phyloP scores from a whole-genome alignment of 2,888 invertebrate species.

The Parapristionchus giblindavisi region DNA sequence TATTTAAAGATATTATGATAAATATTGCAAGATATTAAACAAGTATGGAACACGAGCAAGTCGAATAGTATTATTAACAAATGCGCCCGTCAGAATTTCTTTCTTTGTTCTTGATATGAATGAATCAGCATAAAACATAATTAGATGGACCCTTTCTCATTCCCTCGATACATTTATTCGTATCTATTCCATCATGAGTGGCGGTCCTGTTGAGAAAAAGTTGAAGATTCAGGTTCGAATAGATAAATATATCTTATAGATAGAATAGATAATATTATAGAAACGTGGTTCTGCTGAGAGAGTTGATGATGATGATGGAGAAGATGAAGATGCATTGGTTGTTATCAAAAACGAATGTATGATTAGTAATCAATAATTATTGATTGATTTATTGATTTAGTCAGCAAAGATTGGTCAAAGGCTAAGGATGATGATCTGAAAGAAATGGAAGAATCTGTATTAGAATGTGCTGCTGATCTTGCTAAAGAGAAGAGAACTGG shows the following conservation, averaged over 20 bases:
- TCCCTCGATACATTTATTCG: background rate
- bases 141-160: no score
- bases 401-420: constrained; percentile 14
- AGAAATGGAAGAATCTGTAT: constrained; percentile 28
- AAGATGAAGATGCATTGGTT: constrained; percentile 15
- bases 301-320: constrained; percentile 23
- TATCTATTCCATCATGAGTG: constrained; percentile 4
- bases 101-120: constrained; percentile 9
- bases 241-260: background rate
- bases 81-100: no score
- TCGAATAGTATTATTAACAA: no score
- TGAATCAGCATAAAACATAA: no score
- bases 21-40: no score
- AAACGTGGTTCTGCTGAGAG: background rate
- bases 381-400: background rate
- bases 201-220: constrained; percentile 17
- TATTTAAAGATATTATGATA: no score
- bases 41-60: no score
- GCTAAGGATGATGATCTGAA: constrained; percentile 6
- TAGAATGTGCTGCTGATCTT: constrained; percentile 28
- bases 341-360: constrained; percentile 26
- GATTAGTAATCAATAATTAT: background rate
- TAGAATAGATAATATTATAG: background rate
- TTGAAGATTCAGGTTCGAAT: background rate
- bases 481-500: constrained; percentile 31